Base-by-base conservation (phyloP, 2,888 invertebrate species). In the Heliconius ismenius region DNA sequence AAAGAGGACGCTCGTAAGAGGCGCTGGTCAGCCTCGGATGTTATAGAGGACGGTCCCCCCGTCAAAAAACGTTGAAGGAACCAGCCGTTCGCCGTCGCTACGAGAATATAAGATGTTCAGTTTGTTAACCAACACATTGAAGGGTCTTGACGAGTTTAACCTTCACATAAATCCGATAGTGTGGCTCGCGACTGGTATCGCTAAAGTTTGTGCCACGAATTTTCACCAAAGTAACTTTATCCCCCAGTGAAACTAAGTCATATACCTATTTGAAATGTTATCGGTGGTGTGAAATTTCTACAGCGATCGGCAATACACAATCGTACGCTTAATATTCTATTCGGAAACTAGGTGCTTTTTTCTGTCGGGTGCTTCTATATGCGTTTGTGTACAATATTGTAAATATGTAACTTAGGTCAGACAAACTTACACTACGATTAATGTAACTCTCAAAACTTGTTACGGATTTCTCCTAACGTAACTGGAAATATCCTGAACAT, bases 11-110 rank as follows among this genome's bases (percentile, higher is more conserved):
- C 93, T 28, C 91, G 95, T 80, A 95, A 95, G 83, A 89, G 95
- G 67, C 90, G 95, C 79, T 95, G 95, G 95, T 95, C 95, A 24
- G 95, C 95, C 73, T 95, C 95, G 21, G 95, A 95, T 83, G 89
- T 90, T 67, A 84, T 86, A 81, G 92, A 93, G 80, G 92, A 92
- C 82, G 89, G 87, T 73, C 92, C 91, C n/a, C 92, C 92, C 24
- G 86, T 87, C 77, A 93, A 93, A 81, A 94, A 93, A 88, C 93
- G 92, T 85, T 94, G 91, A 92, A 84, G 79, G 39, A 64, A 13
- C 54, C 54, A 58, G 32, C 26, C 69, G 62, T 72, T 58, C 76
- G 77, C 75, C 78, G 69, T 79, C 79, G 77, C 79, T 75, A 77
- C 72, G 75, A 79, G 76, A 49, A 65, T 70, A 74, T 77, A 63